These are phyloP conservation scores for Chrosomus eos DNA, from an alignment of 2,797 vertebrate genomes.

Conservation along the genomic window DNA sequence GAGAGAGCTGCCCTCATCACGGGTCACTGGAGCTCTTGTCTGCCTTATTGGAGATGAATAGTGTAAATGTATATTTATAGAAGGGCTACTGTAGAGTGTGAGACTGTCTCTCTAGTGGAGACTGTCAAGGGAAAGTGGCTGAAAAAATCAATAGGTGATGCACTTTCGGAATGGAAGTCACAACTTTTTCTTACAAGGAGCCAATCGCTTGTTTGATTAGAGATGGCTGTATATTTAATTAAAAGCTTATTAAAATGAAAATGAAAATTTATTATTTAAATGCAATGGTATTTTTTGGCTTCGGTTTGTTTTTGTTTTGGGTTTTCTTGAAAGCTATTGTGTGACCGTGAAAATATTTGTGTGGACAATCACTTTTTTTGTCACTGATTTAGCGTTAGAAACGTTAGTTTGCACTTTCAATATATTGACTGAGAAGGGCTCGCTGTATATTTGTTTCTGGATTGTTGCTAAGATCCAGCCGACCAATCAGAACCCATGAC, in stretches of 20 bases:
- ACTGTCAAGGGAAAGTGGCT: neutral
- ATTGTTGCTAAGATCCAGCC: neutral
- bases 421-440: neutral
- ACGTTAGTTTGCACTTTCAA: neutral
- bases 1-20: neutral
- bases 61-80: slow-evolving; percentile 7
- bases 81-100: neutral
- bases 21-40: neutral
- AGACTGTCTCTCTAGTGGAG: neutral
- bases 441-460: neutral
- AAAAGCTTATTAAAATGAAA: neutral
- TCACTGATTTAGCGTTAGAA: neutral
- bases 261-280: neutral
- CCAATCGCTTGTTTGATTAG: neutral
- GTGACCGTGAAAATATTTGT: neutral
- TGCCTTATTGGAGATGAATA: slow-evolving; percentile 5
- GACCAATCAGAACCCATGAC: neutral
- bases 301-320: neutral
- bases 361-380: neutral
- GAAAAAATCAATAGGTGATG: neutral
- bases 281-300: neutral
- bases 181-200: neutral
- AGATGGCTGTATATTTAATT: neutral
- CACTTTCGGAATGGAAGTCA: neutral
- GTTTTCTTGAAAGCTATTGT: neutral